Conservation (phyloP, 2,113 vertebrate species). For the Lethenteron reissneri region DNA sequence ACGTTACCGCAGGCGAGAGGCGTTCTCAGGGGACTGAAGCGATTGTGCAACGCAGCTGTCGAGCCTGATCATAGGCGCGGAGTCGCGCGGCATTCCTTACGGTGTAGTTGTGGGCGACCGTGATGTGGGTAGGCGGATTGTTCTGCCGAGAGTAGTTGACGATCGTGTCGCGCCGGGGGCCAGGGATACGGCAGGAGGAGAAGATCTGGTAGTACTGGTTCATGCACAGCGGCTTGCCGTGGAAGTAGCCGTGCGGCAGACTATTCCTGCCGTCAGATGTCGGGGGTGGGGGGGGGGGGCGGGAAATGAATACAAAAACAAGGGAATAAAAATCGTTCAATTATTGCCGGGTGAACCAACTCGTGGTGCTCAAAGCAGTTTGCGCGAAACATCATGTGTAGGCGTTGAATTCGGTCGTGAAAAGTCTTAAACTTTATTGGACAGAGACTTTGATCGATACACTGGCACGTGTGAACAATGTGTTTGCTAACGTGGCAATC, state of each 20-base stretch:
- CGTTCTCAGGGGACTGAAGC: neutral
- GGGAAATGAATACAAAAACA: neutral
- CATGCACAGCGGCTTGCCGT: conserved; percentile 73
- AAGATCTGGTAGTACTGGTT: conserved; percentile 91
- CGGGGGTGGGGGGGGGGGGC: conserved; percentile 7
- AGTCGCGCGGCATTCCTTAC: conserved; percentile 19
- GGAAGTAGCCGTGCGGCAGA: conserved; percentile 53
- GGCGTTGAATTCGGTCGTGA: too few species aligned
- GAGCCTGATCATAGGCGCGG: neutral
- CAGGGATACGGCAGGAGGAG: conserved; percentile 72
- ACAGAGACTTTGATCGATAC: too few species aligned
- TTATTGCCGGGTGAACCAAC: too few species aligned
- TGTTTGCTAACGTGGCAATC: too few species aligned
- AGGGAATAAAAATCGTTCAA: too few species aligned
- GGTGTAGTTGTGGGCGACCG: conserved; percentile 93
- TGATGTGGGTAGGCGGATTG: conserved; percentile 46
- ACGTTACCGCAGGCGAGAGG: too few species aligned
- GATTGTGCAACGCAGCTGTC: neutral
- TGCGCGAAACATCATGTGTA: too few species aligned
- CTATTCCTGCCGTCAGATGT: conserved; percentile 30
- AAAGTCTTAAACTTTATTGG: neutral
- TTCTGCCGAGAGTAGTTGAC: conserved; percentile 39
- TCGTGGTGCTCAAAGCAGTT: too few species aligned
- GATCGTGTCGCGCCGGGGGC: conserved; percentile 56
- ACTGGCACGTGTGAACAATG: too few species aligned